These are phyloP conservation scores for Siniperca scherzeri DNA, from an alignment of 2,797 vertebrate genomes.

Conservation along the genomic window DNA sequence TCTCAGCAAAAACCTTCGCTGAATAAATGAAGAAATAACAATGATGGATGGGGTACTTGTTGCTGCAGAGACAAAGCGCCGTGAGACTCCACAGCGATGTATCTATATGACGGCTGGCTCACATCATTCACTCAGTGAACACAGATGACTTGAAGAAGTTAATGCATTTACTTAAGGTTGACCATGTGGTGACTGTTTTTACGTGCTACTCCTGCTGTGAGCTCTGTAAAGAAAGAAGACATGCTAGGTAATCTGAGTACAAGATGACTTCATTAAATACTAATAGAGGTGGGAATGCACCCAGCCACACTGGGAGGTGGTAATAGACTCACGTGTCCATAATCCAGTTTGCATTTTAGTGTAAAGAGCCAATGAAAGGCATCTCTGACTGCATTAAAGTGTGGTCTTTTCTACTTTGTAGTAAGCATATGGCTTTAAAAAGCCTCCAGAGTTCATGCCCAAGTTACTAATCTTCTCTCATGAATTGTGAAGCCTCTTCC, in stretches of 20 bases:
- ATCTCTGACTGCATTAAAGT: not conserved
- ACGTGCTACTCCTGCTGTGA: constrained; percentile 2
- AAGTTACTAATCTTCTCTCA: not conserved
- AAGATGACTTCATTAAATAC: not conserved
- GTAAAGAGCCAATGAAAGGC: not conserved
- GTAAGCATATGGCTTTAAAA: not conserved
- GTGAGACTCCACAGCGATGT: constrained; percentile 31
- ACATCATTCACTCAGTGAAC: constrained; percentile 26
- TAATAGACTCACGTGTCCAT: not conserved
- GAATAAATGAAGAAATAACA: constrained; percentile 35
- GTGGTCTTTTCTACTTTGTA: not conserved
- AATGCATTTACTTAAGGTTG: not conserved
- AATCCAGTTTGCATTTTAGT: not conserved
- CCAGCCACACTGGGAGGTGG: not conserved
- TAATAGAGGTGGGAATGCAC: not conserved
- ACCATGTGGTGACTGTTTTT: not conserved
- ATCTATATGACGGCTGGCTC: constrained; percentile 36
- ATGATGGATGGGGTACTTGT: constrained; percentile 63
- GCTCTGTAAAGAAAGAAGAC: not conserved
- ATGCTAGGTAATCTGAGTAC: not conserved
- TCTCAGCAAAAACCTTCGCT: constrained; percentile 48
- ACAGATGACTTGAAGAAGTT: constrained; percentile 25
- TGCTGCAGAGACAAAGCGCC: constrained; percentile 33
- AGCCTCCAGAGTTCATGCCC: too few relatives aligned
- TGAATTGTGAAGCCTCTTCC: too few relatives aligned